These are phyloP conservation scores for Microcebus ravelobensis DNA, from an alignment of 2,113 vertebrate species.

Conservation along the genomic window DNA sequence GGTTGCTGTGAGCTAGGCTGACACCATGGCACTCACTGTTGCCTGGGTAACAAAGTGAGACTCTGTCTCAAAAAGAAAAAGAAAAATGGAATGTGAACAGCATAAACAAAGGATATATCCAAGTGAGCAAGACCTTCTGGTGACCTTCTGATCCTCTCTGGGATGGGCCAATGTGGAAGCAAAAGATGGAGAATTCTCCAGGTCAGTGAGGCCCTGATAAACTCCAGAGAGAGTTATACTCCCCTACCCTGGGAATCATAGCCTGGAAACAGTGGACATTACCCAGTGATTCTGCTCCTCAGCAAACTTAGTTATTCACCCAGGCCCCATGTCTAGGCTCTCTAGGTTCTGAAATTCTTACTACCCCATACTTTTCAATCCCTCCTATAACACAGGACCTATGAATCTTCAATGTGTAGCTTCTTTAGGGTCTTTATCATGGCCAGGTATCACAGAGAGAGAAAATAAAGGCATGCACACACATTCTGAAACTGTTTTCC, in stretches of 20 bases:
- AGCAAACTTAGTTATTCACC: not conserved
- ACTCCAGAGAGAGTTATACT: not conserved
- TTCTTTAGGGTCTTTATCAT: not conserved
- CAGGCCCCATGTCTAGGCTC: not conserved
- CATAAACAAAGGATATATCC: not conserved
- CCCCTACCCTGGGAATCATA: not conserved
- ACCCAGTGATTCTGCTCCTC: not conserved
- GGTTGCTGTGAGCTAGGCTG: too few relatives aligned
- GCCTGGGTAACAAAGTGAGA: too few relatives aligned
- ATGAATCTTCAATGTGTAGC: not conserved
- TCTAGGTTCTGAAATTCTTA: not conserved
- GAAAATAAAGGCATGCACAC: not conserved
- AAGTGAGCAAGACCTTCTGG: not conserved
- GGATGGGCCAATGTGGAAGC: not conserved
- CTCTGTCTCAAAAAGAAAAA: too few relatives aligned
- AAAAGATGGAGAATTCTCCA: not conserved
- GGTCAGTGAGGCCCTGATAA: not conserved
- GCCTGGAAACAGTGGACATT: not conserved
- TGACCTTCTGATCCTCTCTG: not conserved
- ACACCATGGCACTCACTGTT: too few relatives aligned
- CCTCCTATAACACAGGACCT: not conserved
- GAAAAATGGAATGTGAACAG: not conserved
- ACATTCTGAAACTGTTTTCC: not conserved
- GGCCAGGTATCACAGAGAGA: not conserved
- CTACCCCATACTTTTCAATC: not conserved